These are phyloP conservation scores for Taurulus bubalis DNA, from an alignment of 2,113 vertebrate species.

Conservation along the genomic window DNA sequence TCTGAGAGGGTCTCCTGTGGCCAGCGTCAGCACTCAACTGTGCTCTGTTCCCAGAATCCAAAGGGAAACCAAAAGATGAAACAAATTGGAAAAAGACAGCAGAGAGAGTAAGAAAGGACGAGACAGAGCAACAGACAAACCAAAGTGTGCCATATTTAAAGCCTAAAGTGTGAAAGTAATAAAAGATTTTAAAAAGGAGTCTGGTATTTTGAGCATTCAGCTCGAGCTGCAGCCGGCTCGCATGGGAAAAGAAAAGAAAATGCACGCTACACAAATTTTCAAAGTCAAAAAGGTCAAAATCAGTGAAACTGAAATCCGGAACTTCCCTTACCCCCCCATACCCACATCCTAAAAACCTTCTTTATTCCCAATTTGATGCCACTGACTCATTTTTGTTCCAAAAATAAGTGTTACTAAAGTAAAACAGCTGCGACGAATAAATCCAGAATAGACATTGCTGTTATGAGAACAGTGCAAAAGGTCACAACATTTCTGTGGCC, in stretches of 20 bases:
- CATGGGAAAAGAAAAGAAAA: background rate
- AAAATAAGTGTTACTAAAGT: background rate
- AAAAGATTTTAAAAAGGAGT: background rate
- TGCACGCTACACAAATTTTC: background rate
- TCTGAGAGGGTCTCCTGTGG: constrained; percentile 81
- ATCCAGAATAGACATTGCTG: constrained; percentile 8
- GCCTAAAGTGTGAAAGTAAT: constrained; percentile 11
- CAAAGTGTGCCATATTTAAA: constrained; percentile 22
- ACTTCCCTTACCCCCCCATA: background rate
- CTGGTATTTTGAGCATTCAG: background rate
- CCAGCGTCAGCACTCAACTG: constrained; percentile 82
- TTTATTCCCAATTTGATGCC: constrained; percentile 15
- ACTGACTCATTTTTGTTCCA: background rate
- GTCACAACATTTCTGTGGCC: background rate
- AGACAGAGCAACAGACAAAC: constrained; percentile 56
- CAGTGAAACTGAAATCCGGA: constrained; percentile 20
- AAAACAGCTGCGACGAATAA: constrained; percentile 18
- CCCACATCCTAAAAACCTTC: background rate
- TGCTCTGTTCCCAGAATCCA: constrained; percentile 81
- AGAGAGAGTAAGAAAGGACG: constrained; percentile 57
- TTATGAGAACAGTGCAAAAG: background rate
- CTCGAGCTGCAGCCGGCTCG: background rate
- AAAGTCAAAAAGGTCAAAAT: background rate
- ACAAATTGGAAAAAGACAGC: constrained; percentile 62
- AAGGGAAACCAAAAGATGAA: constrained; percentile 62